Evolutionary conservation across 2,797 vertebrate species (phyloP).

Genomic region (Molossus molossus): DNA sequence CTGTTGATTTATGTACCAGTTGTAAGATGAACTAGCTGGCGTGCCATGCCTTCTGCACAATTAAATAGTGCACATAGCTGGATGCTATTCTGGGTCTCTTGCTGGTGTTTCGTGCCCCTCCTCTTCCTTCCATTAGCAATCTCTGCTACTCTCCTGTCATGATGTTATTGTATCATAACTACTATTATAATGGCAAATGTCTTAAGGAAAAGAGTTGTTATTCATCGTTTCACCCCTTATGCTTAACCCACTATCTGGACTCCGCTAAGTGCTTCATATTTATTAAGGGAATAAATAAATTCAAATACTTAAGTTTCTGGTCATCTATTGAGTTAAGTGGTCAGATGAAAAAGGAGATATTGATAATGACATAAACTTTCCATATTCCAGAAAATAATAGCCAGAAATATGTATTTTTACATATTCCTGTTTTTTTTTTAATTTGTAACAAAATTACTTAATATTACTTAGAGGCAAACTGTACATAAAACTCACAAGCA

Average conservation of each 20-base stretch:
- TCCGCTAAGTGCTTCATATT: background rate
- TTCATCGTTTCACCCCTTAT: background rate
- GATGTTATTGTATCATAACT: background rate
- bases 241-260: background rate
- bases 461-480: background rate
- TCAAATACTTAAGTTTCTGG: background rate
- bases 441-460: background rate
- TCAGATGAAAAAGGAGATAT: background rate
- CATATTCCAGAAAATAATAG: slow-evolving; percentile 7
- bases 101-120: background rate
- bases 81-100: background rate
- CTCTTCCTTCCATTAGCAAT: background rate
- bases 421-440: background rate
- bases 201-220: background rate
- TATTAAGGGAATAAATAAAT: slow-evolving; percentile 23
- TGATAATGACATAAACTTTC: background rate
- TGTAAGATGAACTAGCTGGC: background rate
- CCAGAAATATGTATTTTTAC: background rate
- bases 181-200: background rate
- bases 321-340: background rate
- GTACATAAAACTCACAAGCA: background rate
- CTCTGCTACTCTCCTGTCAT: background rate
- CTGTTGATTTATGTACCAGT: background rate
- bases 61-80: background rate
- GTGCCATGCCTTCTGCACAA: background rate